Evolutionary conservation across 1,140 invertebrate species (phyloP).

Genomic region (Drosophila yakuba): DNA sequence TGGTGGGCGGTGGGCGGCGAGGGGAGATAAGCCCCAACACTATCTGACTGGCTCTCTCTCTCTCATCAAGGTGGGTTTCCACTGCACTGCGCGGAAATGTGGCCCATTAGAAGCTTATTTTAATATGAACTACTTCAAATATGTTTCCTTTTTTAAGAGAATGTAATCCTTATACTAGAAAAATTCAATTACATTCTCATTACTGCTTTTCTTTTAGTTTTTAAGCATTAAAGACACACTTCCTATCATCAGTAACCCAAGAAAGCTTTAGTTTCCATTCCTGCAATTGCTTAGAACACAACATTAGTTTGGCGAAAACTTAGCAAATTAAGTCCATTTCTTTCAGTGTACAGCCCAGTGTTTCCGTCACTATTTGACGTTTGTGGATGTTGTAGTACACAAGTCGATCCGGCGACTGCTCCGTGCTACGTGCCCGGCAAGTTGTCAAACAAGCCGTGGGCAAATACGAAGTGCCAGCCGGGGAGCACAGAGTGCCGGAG

Average conservation of each 20-base stretch:
- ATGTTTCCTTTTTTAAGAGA: too few species aligned
- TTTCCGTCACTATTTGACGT: constrained; percentile 66
- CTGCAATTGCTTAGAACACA: too few species aligned
- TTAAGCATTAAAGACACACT: too few species aligned
- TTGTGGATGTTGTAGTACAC: constrained; percentile 68
- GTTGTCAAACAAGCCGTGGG: constrained; percentile 76
- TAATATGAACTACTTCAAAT: too few species aligned
- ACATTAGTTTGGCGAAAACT: too few species aligned
- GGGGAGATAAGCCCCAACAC: constrained; percentile 56
- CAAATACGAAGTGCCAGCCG: constrained; percentile 45
- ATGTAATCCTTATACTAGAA: too few species aligned
- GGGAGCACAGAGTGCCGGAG: constrained; percentile 11
- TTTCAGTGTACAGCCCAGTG: constrained; percentile 11
- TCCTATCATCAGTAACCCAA: too few species aligned
- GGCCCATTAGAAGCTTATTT: background rate
- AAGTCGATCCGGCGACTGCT: constrained; percentile 69
- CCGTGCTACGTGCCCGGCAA: constrained; percentile 72
- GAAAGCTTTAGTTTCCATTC: too few species aligned
- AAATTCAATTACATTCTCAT: too few species aligned
- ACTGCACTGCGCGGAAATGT: constrained; percentile 1
- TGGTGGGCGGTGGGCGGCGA: background rate
- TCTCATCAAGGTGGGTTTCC: background rate
- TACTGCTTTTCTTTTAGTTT: too few species aligned
- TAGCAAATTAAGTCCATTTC: background rate
- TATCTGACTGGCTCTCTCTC: constrained; percentile 48